phyloP scores from a whole-genome alignment of 2,797 vertebrate genomes.

The Xyrichtys novacula region DNA sequence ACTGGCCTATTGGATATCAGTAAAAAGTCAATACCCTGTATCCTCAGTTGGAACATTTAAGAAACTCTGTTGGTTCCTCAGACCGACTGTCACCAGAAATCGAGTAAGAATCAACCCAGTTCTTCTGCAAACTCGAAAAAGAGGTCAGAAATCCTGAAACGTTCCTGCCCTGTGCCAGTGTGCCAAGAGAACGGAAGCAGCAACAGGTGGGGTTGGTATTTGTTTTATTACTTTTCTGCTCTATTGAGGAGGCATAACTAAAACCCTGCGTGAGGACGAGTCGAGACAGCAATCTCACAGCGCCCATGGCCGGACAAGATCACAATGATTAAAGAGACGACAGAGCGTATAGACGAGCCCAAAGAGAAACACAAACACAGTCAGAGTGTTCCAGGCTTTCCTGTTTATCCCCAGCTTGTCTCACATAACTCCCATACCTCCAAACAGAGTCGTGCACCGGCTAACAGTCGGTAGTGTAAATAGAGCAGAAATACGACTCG shows the following conservation, averaged over 20 bases:
- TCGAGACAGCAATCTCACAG: slow-evolving; percentile 40
- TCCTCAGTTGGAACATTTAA: too few relatives aligned
- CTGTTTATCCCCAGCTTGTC: slow-evolving; percentile 74
- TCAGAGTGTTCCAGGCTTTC: slow-evolving; percentile 63
- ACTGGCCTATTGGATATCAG: too few relatives aligned
- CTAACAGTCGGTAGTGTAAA: slow-evolving; percentile 74
- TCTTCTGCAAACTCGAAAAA: not conserved
- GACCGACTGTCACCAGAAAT: not conserved
- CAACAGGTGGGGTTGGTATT: slow-evolving; percentile 33
- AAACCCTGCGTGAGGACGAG: slow-evolving; percentile 27
- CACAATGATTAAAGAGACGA: slow-evolving; percentile 61
- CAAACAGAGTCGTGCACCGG: slow-evolving; percentile 43
- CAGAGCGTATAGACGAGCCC: slow-evolving; percentile 37
- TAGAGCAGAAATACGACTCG: slow-evolving; percentile 67
- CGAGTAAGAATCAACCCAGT: not conserved
- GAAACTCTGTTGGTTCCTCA: too few relatives aligned
- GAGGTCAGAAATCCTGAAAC: slow-evolving; percentile 33
- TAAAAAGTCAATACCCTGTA: too few relatives aligned
- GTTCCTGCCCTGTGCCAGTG: slow-evolving; percentile 27
- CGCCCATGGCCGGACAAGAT: slow-evolving; percentile 49
- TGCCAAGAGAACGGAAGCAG: slow-evolving; percentile 33
- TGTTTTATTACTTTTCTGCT: slow-evolving; percentile 50
- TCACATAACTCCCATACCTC: slow-evolving; percentile 71
- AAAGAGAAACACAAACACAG: slow-evolving; percentile 50
- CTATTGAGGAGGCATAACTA: slow-evolving; percentile 41